Percentiles rank a stretch among this genome's conserved stretches.
These are phyloP conservation scores for Dasypolia templi DNA, from an alignment of 2,888 invertebrate species.

Conservation along the genomic window DNA sequence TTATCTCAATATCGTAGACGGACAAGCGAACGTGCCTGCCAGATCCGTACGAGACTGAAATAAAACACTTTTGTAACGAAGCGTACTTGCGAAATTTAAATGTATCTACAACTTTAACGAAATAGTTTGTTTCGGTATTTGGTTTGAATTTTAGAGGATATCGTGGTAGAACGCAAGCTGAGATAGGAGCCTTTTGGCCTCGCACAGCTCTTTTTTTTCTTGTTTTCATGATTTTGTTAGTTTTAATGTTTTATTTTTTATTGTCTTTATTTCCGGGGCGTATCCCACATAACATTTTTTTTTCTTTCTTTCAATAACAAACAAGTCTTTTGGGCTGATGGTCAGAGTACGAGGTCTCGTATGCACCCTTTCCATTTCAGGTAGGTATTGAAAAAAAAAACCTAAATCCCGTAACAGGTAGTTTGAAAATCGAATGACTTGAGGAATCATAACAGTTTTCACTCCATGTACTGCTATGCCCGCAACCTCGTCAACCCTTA, in stretches of 20 bases:
- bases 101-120: slow-evolving; percentile 42
- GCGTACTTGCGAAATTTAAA: slow-evolving; percentile 53
- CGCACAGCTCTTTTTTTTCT: too few relatives aligned
- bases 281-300: too few relatives aligned
- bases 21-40: slow-evolving; percentile 75
- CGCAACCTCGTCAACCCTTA: too few relatives aligned
- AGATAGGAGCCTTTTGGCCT: too few relatives aligned
- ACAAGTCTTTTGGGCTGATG: background rate
- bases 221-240: too few relatives aligned
- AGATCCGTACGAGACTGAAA: slow-evolving; percentile 73
- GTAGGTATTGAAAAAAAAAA: too few relatives aligned
- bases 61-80: slow-evolving; percentile 68
- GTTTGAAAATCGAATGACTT: too few relatives aligned
- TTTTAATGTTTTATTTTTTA: too few relatives aligned
- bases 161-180: background rate
- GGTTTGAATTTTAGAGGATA: background rate
- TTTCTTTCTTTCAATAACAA: background rate
- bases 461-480: too few relatives aligned
- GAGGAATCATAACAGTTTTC: too few relatives aligned
- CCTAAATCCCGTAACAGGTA: too few relatives aligned
- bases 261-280: too few relatives aligned
- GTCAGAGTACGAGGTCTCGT: background rate
- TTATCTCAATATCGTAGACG: slow-evolving; percentile 84
- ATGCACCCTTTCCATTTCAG: background rate
- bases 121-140: slow-evolving; percentile 21